A percentile compares a stretch with the other conserved stretches of the same genome.
Conservation (phyloP, 2,888 invertebrate species). For the Actias luna region DNA sequence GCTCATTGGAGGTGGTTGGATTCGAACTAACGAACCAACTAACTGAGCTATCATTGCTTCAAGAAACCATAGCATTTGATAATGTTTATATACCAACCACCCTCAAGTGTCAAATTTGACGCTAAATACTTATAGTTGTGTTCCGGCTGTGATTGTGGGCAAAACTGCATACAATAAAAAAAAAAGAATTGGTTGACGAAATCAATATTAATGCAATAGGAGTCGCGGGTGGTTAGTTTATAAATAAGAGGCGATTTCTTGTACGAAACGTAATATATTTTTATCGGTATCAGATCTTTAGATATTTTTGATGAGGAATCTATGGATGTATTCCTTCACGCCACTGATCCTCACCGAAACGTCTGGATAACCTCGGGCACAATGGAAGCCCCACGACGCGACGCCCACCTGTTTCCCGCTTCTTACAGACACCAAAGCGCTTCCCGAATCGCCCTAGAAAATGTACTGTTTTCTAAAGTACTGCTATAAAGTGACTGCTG, state of each 20-base stretch:
- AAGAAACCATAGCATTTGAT: no score
- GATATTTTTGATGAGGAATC: neutral
- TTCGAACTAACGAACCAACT: no score
- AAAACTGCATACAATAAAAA: no score
- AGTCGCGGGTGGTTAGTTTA: neutral
- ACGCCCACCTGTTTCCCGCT: constrained; percentile 33
- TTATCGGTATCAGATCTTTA: neutral
- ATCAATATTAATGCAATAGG: no score
- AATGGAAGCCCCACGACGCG: constrained; percentile 44
- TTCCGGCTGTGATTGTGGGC: no score
- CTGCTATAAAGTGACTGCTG: no score
- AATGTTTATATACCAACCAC: no score
- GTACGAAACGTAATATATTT: neutral
- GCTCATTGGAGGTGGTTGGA: no score
- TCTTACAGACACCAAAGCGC: constrained; percentile 30
- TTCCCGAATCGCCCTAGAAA: constrained; percentile 39
- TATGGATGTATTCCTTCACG: neutral
- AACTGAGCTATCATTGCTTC: no score
- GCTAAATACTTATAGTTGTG: no score
- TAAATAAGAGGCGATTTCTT: neutral
- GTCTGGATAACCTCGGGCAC: constrained; percentile 39
- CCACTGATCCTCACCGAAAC: constrained; percentile 35
- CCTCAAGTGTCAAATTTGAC: no score
- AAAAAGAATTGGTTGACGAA: no score
- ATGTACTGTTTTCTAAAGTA: neutral